phyloP scores from a whole-genome alignment of 1,140 invertebrate genomes.

The Drosophila persimilis region DNA sequence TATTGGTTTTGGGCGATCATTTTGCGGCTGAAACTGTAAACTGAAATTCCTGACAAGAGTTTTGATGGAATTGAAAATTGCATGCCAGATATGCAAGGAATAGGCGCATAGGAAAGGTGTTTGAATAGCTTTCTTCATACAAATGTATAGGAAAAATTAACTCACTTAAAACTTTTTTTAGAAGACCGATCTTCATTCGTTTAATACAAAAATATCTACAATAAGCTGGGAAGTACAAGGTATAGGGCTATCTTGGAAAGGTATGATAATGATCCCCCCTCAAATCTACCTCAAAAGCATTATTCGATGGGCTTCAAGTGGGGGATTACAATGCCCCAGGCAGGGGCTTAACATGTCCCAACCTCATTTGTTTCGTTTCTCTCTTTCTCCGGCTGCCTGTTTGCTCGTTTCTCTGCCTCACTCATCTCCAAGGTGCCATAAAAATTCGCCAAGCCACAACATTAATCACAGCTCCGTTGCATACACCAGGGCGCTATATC shows the following conservation, averaged over 20 bases:
- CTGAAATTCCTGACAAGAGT: background rate
- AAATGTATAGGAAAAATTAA: no score
- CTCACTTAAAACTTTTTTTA: no score
- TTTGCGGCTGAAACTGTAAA: constrained; percentile 10
- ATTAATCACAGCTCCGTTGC: constrained; percentile 75
- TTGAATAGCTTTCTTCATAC: no score
- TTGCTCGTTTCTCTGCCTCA: background rate
- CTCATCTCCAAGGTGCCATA: constrained; percentile 73
- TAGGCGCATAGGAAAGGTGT: no score
- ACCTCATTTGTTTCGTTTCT: constrained; percentile 36
- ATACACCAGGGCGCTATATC: constrained; percentile 75
- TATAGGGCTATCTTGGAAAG: no score
- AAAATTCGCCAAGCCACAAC: constrained; percentile 72
- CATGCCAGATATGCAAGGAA: no score
- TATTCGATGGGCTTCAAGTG: constrained; percentile 30
- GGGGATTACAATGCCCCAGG: constrained; percentile 26
- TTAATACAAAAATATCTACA: no score
- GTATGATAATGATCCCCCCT: no score
- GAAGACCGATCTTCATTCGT: no score
- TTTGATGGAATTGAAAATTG: background rate
- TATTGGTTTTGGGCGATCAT: constrained; percentile 14
- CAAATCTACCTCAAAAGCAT: background rate
- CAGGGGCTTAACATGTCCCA: constrained; percentile 50
- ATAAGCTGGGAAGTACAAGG: no score
- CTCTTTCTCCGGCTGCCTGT: background rate